phyloP scores from a whole-genome alignment of 1,140 invertebrate genomes.

The Bombus pascuorum region DNA sequence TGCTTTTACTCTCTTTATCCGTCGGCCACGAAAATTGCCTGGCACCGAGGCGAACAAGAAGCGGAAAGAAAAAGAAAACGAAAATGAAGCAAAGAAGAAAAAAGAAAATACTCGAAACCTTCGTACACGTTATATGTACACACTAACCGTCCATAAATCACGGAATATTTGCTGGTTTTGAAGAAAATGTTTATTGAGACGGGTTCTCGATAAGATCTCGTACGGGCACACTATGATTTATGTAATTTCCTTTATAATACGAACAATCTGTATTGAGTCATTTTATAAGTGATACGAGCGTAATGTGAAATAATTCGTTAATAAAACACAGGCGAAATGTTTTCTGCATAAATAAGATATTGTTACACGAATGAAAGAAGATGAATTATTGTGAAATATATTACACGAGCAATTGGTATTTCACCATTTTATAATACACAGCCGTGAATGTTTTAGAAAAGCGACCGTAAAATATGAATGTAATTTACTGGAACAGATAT shows the following conservation, averaged over 20 bases:
- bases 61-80: neutral
- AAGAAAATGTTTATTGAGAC: conserved; percentile 1
- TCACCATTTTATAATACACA: neutral
- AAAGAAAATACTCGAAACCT: neutral
- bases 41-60: neutral
- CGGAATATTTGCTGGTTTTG: neutral
- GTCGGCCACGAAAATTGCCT: conserved; percentile 18
- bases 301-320: neutral
- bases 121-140: neutral
- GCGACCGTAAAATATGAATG: neutral
- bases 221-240: neutral
- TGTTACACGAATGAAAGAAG: neutral
- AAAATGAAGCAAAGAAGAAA: neutral
- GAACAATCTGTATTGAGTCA: neutral
- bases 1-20: conserved; percentile 14
- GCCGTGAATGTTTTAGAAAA: too few relatives aligned
- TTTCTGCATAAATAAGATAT: neutral
- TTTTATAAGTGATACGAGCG: neutral
- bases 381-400: neutral
- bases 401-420: neutral
- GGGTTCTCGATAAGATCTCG: neutral
- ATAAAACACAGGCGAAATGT: neutral
- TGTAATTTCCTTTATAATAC: neutral
- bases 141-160: neutral
- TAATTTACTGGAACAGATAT: neutral